Conservation (phyloP, 2,888 invertebrate species). For the Drosophila picticornis region DNA sequence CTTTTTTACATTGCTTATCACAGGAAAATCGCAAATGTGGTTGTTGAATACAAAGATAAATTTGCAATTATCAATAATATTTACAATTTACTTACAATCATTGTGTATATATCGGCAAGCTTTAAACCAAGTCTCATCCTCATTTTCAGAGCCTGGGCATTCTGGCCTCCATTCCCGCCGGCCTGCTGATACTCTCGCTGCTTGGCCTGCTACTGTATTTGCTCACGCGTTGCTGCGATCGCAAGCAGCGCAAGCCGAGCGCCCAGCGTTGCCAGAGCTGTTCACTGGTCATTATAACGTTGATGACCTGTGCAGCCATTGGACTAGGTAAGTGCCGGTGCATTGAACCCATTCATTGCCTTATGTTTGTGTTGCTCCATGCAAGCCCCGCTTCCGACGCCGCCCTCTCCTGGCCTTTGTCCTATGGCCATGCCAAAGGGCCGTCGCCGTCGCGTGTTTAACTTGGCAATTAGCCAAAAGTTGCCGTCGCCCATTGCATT, state of each 20-base stretch:
- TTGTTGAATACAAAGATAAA: not conserved
- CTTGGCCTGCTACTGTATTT: constrained; percentile 95
- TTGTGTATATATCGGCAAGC: not conserved
- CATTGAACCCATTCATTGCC: constrained; percentile 49
- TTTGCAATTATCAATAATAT: not conserved
- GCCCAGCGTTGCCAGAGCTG: constrained; percentile 85
- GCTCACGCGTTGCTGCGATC: constrained; percentile 97
- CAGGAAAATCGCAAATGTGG: not conserved
- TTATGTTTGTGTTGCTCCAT: not conserved
- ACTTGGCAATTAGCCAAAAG: constrained; percentile 74
- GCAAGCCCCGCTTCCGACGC: not conserved
- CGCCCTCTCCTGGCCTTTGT: not conserved
- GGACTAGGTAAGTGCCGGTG: constrained; percentile 88
- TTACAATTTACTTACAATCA: not conserved
- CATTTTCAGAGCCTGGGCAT: constrained; percentile 95
- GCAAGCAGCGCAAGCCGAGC: constrained; percentile 90
- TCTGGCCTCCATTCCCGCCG: constrained; percentile 95
- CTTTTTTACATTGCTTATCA: not conserved
- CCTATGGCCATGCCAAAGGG: constrained; percentile 33
- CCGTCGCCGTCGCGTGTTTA: constrained; percentile 65
- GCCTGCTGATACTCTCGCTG: constrained; percentile 95
- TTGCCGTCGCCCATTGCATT: constrained; percentile 39
- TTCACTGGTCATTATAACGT: constrained; percentile 87
- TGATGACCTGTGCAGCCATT: constrained; percentile 95
- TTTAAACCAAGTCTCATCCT: not conserved